Evolutionary conservation across 2,113 vertebrate species (phyloP), one percentile per base, ranked within the genome.

Genomic region (Lutjanus erythropterus): DNA sequence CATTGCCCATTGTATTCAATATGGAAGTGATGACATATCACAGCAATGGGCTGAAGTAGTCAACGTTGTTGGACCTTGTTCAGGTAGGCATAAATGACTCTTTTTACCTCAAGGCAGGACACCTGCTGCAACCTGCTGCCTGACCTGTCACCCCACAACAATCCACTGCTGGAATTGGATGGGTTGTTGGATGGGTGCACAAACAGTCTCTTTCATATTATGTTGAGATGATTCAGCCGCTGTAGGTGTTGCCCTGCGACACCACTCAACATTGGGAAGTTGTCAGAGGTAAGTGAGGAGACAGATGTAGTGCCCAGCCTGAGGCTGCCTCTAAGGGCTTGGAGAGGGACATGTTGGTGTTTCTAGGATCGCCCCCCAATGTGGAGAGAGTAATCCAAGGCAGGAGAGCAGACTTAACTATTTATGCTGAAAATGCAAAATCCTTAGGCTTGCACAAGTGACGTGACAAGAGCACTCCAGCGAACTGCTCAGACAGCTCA

Each of bases 361-460:
- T 46, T 72, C 35, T 31, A 25, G 18, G 46, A 59, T 61, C 59
- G 58, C 16, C 12, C 58, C 23, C 58, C 35, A 42, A 29, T 46
- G 59, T 33, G 14, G 27, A 39, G 60, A 41, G 60, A 49, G 75
- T 75, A 44, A 71, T 69, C 61, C 69, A 56, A 81, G 12, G 42
- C 41, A 62, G 23, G 37, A 41, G 53, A 49, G 31, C 44, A 46
- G 68, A 69, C 23, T 56, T 27, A 71, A 73, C 35, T 80, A 39
- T 78, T 84, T 59, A 49, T 71, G 77, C 66, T 79, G 79, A 81
- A 86, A 83, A 76, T 29, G 67, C 49, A 31, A 68, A 75, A 62
- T 55, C 53, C 47, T 58, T 47, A 5, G 25, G 35, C 21, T 42
- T 75, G 35, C 41, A 53, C 37, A 61, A 49, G 35, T 49, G 29